Conservation (phyloP, 2,113 vertebrate genomes). For the Corythaeola cristata region DNA sequence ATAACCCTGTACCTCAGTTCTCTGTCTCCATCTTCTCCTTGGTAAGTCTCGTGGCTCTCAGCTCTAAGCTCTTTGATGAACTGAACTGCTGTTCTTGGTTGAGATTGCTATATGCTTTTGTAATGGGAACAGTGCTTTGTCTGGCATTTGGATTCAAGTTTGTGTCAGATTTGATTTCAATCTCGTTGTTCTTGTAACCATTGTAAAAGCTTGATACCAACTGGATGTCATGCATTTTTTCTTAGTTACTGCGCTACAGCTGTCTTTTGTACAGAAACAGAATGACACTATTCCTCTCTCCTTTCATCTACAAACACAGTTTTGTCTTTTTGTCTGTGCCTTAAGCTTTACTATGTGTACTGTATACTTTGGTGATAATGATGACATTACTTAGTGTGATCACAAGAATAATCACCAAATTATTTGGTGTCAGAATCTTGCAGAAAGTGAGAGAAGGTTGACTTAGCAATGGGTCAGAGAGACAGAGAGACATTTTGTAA, state of each 20-base stretch:
- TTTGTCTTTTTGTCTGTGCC: not conserved
- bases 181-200: not conserved
- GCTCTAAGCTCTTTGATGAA: not conserved
- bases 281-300: not conserved
- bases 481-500: not conserved
- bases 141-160: not conserved
- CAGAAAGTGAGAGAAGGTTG: not conserved
- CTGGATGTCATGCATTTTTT: not conserved
- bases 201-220: not conserved
- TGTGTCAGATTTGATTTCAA: not conserved
- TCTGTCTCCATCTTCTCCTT: not conserved
- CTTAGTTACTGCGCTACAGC: not conserved
- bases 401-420: not conserved
- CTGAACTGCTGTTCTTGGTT: not conserved
- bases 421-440: not conserved
- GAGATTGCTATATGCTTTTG: not conserved
- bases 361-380: not conserved
- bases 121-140: rapidly evolving
- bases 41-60: not conserved
- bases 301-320: not conserved
- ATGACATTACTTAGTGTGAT: not conserved
- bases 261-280: not conserved
- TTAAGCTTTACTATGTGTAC: not conserved
- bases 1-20: not conserved
- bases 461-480: not conserved